phyloP scores from a whole-genome alignment of 2,113 vertebrate genomes.

The Rhinichthys klamathensis region DNA sequence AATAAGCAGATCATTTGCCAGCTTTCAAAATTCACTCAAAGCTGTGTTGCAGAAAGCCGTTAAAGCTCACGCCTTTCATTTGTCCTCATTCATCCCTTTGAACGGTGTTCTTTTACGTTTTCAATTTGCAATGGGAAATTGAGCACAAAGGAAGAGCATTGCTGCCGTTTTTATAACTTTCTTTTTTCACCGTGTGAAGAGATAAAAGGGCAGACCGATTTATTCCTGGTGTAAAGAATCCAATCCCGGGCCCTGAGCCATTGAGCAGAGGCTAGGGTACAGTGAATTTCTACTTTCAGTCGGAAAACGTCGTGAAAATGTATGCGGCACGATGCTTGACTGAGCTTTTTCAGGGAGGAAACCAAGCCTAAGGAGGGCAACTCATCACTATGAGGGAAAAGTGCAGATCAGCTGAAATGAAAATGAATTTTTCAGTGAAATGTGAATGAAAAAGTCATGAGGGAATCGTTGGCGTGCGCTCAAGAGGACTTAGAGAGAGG shows the following conservation, averaged over 20 bases:
- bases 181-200: slow-evolving; percentile 45
- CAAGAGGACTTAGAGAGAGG: slow-evolving; percentile 66
- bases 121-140: slow-evolving; percentile 54
- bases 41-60: slow-evolving; percentile 47
- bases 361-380: slow-evolving; percentile 44
- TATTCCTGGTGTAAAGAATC: slow-evolving; percentile 58
- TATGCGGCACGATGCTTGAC: slow-evolving; percentile 58
- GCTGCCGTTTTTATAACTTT: slow-evolving; percentile 52
- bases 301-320: slow-evolving; percentile 65
- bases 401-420: slow-evolving; percentile 73
- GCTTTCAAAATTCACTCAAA: slow-evolving; percentile 30
- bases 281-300: slow-evolving; percentile 61
- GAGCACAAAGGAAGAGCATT: slow-evolving; percentile 58
- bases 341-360: slow-evolving; percentile 49
- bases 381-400: slow-evolving; percentile 63
- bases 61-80: slow-evolving; percentile 24
- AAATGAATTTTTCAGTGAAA: slow-evolving; percentile 77
- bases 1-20: not conserved
- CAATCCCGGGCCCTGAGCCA: slow-evolving; percentile 64
- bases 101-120: slow-evolving; percentile 51
- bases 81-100: slow-evolving; percentile 46
- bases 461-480: slow-evolving; percentile 25
- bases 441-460: slow-evolving; percentile 74
- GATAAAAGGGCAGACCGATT: slow-evolving; percentile 51
- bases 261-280: slow-evolving; percentile 47